Evolutionary conservation across 2,797 vertebrate species (phyloP), one percentile per base, ranked within the genome.

Genomic region (Petrocephalus schoutedeni): DNA sequence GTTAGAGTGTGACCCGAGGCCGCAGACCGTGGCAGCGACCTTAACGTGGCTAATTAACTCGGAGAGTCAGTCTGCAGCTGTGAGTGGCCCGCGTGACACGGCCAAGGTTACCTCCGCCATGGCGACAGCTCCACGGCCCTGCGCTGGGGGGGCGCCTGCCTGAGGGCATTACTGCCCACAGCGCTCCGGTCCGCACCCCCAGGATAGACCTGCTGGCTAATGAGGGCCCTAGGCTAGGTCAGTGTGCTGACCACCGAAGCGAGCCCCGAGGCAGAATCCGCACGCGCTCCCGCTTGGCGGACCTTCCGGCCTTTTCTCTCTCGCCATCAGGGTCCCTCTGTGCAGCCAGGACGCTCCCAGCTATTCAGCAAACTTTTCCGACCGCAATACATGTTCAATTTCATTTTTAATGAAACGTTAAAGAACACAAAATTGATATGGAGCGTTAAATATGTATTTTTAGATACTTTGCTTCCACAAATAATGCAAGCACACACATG

Each of bases 51-150:
- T 57, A 56, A 57, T 85, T 85, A 57, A 85, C 84, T 32, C 21
- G 3, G 53, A 23, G 21, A 49, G 21, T 57, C 54, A 32, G 28
- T 32, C 84, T 57, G 32, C 51, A 85, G 84, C 82, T 84, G 32
- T 77, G 45, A 10, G 2, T 23, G 14, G 53, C 54, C 21, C 16
- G 53, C 7, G 28, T 16, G 21, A 77, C 51, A 54, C 8, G 28
- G n/a, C 86, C 71, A 58, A 85, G 59, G 64, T 88, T 85, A 85
- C 87, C 83, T 64, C 49, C 3, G 58, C 54, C 57, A 86, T 28
- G 28, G 85, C 64, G 71, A 59, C 93, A 93, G 94, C 93, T 91
- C 93, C 94, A 92, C 3, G 3, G 23, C 93, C 93, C 92, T 90
- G 88, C 91, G 89, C 85, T 83, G 89, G 89, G 88, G 91, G 87